Percentiles rank a stretch among this genome's conserved stretches.
phyloP scores from a whole-genome alignment of 2,888 invertebrate species.

The Dastarcus helophoroides region DNA sequence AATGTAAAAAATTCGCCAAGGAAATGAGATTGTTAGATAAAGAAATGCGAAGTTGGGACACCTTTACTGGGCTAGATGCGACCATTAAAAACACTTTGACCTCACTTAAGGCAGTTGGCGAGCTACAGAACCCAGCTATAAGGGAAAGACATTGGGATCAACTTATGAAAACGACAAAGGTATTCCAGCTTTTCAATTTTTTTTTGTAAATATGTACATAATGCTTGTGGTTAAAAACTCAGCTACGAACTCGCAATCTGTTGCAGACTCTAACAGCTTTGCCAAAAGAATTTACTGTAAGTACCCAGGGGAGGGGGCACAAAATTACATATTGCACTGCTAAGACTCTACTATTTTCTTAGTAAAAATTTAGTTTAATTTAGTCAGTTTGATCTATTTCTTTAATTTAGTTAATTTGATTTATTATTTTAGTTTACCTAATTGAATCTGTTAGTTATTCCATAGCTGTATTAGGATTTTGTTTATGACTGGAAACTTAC shows the following conservation, averaged over 20 bases:
- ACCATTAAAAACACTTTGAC: slow-evolving; percentile 95
- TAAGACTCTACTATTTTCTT: no score
- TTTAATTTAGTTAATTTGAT: no score
- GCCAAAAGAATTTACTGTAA: slow-evolving; percentile 70
- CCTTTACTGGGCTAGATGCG: slow-evolving; percentile 76
- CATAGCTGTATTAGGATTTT: no score
- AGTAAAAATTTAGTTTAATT: no score
- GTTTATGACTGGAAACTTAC: no score
- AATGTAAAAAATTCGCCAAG: slow-evolving; percentile 95
- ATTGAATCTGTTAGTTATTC: no score
- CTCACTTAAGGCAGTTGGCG: slow-evolving; percentile 86
- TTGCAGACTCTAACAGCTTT: slow-evolving; percentile 74
- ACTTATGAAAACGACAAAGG: slow-evolving; percentile 92
- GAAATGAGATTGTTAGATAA: slow-evolving; percentile 86
- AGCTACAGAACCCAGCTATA: slow-evolving; percentile 92
- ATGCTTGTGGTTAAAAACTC: background rate
- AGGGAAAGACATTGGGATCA: slow-evolving; percentile 95
- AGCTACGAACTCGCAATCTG: slow-evolving; percentile 22
- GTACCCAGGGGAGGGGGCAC: slow-evolving; percentile 34
- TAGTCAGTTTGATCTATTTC: no score
- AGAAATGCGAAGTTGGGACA: slow-evolving; percentile 93
- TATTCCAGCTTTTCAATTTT: slow-evolving; percentile 32
- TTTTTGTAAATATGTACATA: slow-evolving; percentile 22
- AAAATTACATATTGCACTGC: no score
- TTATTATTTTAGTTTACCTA: no score